Evolutionary conservation across 2,797 vertebrate genomes (phyloP).

Genomic region (Helarctos malayanus): DNA sequence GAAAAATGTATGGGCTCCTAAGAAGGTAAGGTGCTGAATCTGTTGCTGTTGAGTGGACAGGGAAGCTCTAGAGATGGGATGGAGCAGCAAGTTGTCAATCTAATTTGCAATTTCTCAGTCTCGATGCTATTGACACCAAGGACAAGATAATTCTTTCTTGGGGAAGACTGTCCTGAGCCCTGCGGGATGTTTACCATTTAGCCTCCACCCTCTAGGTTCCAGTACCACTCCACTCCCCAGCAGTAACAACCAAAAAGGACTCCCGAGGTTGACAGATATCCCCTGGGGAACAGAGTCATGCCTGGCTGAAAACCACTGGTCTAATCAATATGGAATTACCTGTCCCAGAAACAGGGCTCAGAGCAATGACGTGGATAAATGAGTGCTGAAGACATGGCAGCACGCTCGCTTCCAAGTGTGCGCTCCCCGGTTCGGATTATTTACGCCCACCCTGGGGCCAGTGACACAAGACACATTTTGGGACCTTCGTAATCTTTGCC

Average conservation of each 20-base stretch:
- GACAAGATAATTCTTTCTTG: not conserved
- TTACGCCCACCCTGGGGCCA: not conserved
- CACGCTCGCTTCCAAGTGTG: not conserved
- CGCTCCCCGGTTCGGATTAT: too few species aligned
- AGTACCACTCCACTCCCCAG: not conserved
- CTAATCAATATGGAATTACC: not conserved
- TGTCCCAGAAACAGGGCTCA: not conserved
- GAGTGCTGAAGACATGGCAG: not conserved
- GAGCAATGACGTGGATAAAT: not conserved
- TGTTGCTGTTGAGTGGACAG: not conserved
- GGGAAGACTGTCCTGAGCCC: not conserved
- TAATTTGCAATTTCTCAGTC: not conserved
- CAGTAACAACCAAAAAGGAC: not conserved
- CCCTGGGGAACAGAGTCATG: not conserved
- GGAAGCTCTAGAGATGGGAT: not conserved
- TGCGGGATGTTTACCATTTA: not conserved
- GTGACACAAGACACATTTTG: not conserved
- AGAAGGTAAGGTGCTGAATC: not conserved
- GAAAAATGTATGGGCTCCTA: not conserved
- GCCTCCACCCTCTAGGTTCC: not conserved
- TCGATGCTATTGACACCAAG: accelerated
- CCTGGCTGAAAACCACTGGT: not conserved
- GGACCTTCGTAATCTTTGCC: not conserved
- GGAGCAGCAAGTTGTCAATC: not conserved
- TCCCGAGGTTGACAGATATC: not conserved